phyloP scores from a whole-genome alignment of 2,888 invertebrate genomes.

The Ophion slaviceki region DNA sequence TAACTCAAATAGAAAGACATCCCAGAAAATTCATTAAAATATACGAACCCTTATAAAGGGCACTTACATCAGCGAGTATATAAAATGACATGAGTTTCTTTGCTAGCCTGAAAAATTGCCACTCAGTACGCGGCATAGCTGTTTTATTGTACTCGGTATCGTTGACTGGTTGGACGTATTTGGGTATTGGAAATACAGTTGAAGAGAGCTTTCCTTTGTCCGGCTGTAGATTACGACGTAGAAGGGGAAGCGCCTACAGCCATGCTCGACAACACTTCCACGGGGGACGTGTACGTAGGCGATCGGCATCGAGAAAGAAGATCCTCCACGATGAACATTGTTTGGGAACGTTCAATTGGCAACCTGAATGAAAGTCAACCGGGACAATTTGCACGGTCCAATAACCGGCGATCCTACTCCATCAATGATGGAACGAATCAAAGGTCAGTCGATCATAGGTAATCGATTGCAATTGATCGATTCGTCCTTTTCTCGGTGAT shows the following conservation, averaged over 20 bases:
- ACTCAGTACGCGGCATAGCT: too few species aligned
- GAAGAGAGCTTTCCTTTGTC: not conserved
- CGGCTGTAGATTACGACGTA: constrained; percentile 71
- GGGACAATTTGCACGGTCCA: constrained; percentile 3
- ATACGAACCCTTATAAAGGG: too few species aligned
- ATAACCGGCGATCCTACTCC: not conserved
- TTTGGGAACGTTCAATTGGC: constrained; percentile 65
- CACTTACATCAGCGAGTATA: too few species aligned
- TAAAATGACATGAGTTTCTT: too few species aligned
- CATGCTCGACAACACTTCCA: constrained; percentile 71
- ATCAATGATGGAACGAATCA: not conserved
- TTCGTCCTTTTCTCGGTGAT: not conserved
- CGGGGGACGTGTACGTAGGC: constrained; percentile 71
- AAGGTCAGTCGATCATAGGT: constrained; percentile 17
- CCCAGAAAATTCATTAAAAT: too few species aligned
- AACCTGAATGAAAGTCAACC: constrained; percentile 40
- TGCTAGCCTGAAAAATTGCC: too few species aligned
- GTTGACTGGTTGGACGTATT: too few species aligned
- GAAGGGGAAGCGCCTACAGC: constrained; percentile 69
- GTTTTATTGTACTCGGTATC: too few species aligned
- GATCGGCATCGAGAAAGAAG: constrained; percentile 73
- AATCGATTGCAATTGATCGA: not conserved
- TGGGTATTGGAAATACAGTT: not conserved
- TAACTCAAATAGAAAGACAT: not conserved
- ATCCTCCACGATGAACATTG: constrained; percentile 73